These are phyloP conservation scores for Pantala flavescens DNA, from an alignment of 1,140 invertebrate genomes.

Conservation along the genomic window DNA sequence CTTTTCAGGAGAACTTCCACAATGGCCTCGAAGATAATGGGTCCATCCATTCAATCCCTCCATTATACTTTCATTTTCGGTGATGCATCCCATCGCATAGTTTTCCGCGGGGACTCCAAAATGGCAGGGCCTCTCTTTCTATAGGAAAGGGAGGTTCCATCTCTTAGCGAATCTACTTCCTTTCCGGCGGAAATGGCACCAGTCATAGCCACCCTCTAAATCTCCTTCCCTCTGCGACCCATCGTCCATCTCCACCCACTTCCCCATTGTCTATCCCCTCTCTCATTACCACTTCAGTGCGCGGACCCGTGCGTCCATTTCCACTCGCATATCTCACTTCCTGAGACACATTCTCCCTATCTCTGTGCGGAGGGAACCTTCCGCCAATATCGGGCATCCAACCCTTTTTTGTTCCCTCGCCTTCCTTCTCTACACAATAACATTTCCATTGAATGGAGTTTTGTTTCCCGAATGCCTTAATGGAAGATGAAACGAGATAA, in stretches of 20 bases:
- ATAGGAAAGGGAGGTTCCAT: background rate
- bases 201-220: conserved; percentile 5
- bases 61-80: no score
- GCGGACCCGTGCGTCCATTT: background rate
- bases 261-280: background rate
- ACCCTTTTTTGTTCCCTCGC: no score
- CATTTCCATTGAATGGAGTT: no score
- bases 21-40: no score
- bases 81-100: no score
- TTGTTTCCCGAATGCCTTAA: no score
- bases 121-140: background rate
- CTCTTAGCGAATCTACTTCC: background rate
- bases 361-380: no score
- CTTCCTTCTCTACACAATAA: no score
- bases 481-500: no score
- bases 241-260: background rate
- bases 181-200: background rate
- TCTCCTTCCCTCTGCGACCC: background rate
- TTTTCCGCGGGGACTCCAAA: background rate
- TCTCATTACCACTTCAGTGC: background rate
- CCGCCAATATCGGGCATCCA: no score
- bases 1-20: no score
- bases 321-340: background rate
- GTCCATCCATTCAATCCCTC: no score
- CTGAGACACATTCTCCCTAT: background rate